Evolutionary conservation across 2,797 vertebrate species (phyloP).

Genomic region (Alosa sapidissima): DNA sequence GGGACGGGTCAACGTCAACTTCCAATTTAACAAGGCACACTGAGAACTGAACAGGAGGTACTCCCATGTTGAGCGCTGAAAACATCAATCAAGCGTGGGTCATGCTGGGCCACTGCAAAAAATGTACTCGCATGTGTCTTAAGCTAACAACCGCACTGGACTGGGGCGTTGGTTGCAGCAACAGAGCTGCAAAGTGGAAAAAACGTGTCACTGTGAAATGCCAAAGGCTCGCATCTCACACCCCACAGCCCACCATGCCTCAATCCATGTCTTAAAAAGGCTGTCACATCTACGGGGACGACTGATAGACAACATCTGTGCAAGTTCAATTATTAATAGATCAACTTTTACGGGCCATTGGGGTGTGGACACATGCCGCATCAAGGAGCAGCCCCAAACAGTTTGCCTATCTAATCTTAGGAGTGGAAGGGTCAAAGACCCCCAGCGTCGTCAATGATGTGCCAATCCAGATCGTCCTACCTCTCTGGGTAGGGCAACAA

Average conservation of each 20-base stretch:
- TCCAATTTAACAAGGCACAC: neutral
- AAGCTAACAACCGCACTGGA: neutral
- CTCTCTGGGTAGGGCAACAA: constrained; percentile 5
- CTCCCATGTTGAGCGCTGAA: neutral
- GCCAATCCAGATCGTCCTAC: constrained; percentile 23
- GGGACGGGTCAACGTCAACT: neutral
- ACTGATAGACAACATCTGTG: constrained; percentile 30
- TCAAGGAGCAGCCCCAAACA: constrained; percentile 10
- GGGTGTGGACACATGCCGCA: neutral
- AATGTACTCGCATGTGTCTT: neutral
- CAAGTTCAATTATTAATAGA: constrained; percentile 34
- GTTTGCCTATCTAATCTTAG: neutral
- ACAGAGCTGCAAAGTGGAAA: constrained; percentile 1
- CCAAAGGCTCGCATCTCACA: neutral
- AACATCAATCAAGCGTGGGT: neutral
- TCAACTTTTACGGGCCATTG: constrained; percentile 19
- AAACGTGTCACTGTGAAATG: constrained; percentile 18
- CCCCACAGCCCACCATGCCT: neutral
- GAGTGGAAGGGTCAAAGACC: constrained; percentile 18
- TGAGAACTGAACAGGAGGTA: neutral
- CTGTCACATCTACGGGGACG: constrained; percentile 2
- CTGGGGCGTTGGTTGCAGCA: neutral
- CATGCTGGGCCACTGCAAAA: neutral
- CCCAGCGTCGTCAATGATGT: constrained; percentile 6
- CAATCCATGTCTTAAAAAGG: constrained; percentile 37